Percentiles rank a stretch among this genome's conserved stretches.
Evolutionary conservation across 2,888 invertebrate genomes (phyloP).

Genomic region (Entomobrya proxima): DNA sequence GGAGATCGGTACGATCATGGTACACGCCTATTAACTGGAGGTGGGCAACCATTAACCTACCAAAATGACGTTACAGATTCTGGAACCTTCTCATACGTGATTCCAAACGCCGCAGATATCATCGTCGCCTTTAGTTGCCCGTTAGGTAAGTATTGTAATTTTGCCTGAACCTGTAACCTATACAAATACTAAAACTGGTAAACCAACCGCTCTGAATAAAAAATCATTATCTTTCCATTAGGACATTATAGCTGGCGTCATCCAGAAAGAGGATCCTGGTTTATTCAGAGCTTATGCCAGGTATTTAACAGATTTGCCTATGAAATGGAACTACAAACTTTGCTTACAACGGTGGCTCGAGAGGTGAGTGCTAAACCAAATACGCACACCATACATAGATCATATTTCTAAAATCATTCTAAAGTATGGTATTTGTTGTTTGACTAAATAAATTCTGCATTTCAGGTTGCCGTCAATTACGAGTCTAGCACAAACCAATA

Average conservation of each 20-base stretch:
- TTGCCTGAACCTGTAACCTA: no score
- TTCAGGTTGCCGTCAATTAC: slow-evolving; percentile 73
- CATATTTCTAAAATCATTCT: background rate
- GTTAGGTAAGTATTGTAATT: slow-evolving; percentile 54
- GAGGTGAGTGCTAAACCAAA: no score
- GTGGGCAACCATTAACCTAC: background rate
- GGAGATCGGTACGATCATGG: slow-evolving; percentile 72
- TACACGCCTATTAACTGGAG: slow-evolving; percentile 27
- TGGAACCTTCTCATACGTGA: slow-evolving; percentile 73
- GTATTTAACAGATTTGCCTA: slow-evolving; percentile 85
- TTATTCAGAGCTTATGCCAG: slow-evolving; percentile 92
- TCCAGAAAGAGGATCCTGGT: slow-evolving; percentile 96
- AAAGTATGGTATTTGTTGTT: background rate
- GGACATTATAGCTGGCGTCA: slow-evolving; percentile 97
- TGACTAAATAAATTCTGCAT: no score
- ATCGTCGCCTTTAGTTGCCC: slow-evolving; percentile 74
- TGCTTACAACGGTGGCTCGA: slow-evolving; percentile 86
- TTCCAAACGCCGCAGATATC: slow-evolving; percentile 75
- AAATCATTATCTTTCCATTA: no score
- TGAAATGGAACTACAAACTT: slow-evolving; percentile 87
- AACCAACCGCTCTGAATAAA: no score
- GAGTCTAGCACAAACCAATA: slow-evolving; percentile 64
- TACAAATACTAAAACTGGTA: no score
- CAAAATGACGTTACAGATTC: slow-evolving; percentile 70
- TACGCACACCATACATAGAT: background rate